Conservation (phyloP, 2,888 invertebrate species). For the Sminthurinus aureus region DNA sequence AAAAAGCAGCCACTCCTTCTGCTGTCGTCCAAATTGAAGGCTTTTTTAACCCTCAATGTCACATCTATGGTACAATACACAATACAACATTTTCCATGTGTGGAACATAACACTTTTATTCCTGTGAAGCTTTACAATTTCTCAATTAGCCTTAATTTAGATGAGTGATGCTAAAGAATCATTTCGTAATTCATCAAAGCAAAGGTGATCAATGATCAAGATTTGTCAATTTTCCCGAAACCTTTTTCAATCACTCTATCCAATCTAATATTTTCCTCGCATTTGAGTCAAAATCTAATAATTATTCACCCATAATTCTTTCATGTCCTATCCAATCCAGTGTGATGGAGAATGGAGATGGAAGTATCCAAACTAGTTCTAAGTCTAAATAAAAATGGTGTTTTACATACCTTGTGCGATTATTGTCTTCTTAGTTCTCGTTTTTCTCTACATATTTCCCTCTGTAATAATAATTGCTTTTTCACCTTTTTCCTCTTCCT, state of each 20-base stretch:
- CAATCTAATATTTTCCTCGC: constrained; percentile 25
- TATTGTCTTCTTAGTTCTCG: too few species aligned
- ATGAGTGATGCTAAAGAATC: constrained; percentile 24
- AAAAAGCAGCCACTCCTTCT: neutral
- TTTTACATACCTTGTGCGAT: too few species aligned
- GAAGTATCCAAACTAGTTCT: too few species aligned
- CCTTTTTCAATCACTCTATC: constrained; percentile 24
- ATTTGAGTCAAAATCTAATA: neutral
- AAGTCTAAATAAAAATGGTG: too few species aligned
- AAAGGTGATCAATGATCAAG: neutral
- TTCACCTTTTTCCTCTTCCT: too few species aligned
- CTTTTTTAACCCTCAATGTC: too few species aligned
- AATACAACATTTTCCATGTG: neutral
- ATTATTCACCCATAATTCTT: neutral
- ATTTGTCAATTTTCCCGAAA: constrained; percentile 31
- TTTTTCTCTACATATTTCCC: too few species aligned
- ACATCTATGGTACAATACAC: too few species aligned
- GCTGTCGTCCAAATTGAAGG: too few species aligned
- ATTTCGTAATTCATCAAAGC: constrained; percentile 33
- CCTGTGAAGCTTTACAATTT: constrained; percentile 32
- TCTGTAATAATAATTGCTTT: too few species aligned
- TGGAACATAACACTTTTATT: constrained; percentile 4
- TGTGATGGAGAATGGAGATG: too few species aligned
- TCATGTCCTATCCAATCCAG: neutral
- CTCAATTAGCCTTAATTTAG: constrained; percentile 31